Percentiles rank a stretch among this genome's conserved stretches.
These are phyloP conservation scores for Nerophis ophidion DNA, from an alignment of 2,113 vertebrate genomes.

Conservation along the genomic window DNA sequence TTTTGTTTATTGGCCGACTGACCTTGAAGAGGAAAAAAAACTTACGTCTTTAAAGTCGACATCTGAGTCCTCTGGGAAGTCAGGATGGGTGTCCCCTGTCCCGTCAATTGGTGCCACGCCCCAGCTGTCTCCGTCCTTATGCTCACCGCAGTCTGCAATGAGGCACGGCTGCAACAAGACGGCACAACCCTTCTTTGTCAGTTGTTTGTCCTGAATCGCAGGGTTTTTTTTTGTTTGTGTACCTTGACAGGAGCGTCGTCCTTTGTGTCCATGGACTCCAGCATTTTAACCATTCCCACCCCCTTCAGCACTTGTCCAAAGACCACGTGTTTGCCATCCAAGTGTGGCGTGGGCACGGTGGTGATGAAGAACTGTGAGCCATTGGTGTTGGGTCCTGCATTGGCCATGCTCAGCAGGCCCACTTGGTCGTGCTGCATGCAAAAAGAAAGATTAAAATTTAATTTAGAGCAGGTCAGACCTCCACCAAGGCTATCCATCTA, in stretches of 20 bases:
- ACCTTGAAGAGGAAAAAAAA: constrained; percentile 33
- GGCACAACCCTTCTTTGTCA: neutral
- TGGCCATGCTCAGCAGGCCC: constrained; percentile 94
- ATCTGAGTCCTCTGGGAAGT: constrained; percentile 91
- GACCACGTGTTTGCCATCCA: constrained; percentile 91
- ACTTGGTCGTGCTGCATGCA: constrained; percentile 80
- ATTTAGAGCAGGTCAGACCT: too few species aligned
- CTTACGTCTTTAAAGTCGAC: constrained; percentile 86
- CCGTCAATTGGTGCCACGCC: constrained; percentile 74
- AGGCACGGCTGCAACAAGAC: constrained; percentile 72
- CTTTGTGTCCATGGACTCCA: constrained; percentile 82
- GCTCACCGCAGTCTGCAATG: constrained; percentile 87
- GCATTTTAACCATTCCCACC: constrained; percentile 81
- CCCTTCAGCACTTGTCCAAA: constrained; percentile 93
- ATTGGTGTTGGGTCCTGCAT: constrained; percentile 87
- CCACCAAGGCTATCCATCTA: too few species aligned
- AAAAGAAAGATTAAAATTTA: neutral
- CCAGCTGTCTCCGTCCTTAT: constrained; percentile 84
- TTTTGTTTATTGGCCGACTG: constrained; percentile 1
- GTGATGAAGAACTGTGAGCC: constrained; percentile 98
- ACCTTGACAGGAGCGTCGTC: constrained; percentile 78
- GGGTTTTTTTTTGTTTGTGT: neutral
- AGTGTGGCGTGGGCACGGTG: constrained; percentile 85
- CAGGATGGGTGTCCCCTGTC: constrained; percentile 82
- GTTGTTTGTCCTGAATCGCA: neutral